phyloP scores from a whole-genome alignment of 2,113 vertebrate species.

The Geococcyx californianus region DNA sequence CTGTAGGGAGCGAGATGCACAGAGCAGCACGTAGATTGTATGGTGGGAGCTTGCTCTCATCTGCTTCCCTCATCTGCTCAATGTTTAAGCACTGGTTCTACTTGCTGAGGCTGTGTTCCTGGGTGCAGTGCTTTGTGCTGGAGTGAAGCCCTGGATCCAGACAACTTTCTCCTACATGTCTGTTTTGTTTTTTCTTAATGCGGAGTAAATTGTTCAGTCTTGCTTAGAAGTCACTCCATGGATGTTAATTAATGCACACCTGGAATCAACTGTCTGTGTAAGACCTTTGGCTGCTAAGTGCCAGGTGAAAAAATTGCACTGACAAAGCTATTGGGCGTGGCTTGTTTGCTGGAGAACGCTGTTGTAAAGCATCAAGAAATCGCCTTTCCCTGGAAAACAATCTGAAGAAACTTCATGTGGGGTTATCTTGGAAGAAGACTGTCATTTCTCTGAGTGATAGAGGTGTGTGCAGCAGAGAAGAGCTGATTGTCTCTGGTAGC shows the following conservation, averaged over 20 bases:
- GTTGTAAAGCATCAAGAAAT: background rate
- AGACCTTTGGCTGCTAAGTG: background rate
- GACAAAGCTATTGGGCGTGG: background rate
- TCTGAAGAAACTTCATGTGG: background rate
- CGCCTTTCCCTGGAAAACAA: background rate
- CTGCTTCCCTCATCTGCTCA: background rate
- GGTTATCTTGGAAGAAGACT: background rate
- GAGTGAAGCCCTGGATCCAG: background rate
- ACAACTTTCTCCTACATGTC: background rate
- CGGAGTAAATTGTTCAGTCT: background rate
- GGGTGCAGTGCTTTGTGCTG: background rate
- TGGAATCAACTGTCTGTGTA: background rate
- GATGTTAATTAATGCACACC: background rate
- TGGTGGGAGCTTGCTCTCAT: background rate
- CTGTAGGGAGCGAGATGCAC: background rate
- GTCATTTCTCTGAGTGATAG: background rate
- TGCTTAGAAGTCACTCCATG: background rate
- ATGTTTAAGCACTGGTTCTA: background rate
- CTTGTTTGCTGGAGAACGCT: background rate
- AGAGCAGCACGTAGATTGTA: background rate
- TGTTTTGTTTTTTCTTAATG: background rate
- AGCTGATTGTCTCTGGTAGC: background rate
- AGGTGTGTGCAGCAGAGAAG: background rate
- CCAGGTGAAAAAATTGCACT: background rate
- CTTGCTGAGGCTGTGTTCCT: background rate